Base-by-base conservation (phyloP, 2,888 invertebrate species). In the Netelia inedita region DNA sequence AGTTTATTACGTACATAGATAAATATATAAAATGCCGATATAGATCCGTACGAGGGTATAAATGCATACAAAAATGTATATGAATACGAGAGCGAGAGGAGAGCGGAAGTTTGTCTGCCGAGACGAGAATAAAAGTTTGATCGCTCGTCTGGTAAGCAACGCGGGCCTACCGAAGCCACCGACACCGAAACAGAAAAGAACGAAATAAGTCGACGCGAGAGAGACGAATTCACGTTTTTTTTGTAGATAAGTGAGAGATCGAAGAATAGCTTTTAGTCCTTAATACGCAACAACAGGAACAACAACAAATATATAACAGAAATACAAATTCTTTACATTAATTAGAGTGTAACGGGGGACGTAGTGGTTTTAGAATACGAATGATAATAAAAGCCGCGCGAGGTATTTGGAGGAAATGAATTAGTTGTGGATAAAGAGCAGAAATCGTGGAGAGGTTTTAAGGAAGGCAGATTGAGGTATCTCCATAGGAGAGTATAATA, bases 291-390 rank as follows among this genome's bases (percentile, higher is more conserved):
- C 85, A 88, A 86, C 85, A 85, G 80, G 66, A 86, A 83, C 78
- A 79, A 53, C 61, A 63, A 68, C 55, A 72, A 73, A 72, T 73
- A 73, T 61, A 46, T 61, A 43, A 43, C 9, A 65, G 11, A 81
- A 89, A 89, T 89, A 92, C 91, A 92, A 92, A 92, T 92, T 93
- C 92, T 93, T 93, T 91, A 93, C 90, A 92, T 93, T 91, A 93
- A 88, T 86, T 92, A 92, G 89, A 90, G 86, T 87, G 57, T 82
- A 85, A 80, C 86, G 89, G 91, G 90, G 89, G 88, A 89, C 90
- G 90, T 93, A 92, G 92, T 91, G 91, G 90, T 91, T 81, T 85
- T 88, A 87, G 86, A 88, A 87, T 75, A 83, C 55, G 79, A 46
- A 87, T 75, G 81, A 86, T 87, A 88, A 88, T 88, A 81, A 85